Conservation (phyloP, 2,113 vertebrate genomes). For the Tyrannus savana region DNA sequence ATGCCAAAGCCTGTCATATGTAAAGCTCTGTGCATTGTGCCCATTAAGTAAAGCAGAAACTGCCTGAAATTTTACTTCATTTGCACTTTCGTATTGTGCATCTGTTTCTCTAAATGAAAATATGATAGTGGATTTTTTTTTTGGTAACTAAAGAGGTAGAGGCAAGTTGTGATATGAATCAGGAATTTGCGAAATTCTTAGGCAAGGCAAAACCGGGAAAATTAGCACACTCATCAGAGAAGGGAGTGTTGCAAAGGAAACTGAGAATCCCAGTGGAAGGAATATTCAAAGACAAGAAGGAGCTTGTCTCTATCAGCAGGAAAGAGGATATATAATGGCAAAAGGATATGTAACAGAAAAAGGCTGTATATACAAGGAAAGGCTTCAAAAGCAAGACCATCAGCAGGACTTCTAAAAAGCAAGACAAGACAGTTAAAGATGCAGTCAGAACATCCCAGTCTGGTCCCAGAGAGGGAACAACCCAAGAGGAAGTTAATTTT, state of each 20-base stretch:
- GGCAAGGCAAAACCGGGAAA: not conserved
- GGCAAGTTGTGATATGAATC: not conserved
- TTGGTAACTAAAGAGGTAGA: not conserved
- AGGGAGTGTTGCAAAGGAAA: not conserved
- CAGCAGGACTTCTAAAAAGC: not conserved
- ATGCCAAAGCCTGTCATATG: not conserved
- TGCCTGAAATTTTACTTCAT: not conserved
- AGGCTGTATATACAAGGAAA: not conserved
- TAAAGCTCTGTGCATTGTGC: not conserved
- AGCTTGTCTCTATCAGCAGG: not conserved
- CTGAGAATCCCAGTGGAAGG: not conserved
- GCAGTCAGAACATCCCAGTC: not conserved
- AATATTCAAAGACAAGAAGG: not conserved
- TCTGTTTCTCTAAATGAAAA: conserved; percentile 4
- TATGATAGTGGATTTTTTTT: not conserved
- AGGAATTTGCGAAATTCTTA: not conserved
- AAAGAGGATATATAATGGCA: not conserved
- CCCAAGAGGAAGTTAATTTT: not conserved
- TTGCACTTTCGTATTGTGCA: not conserved
- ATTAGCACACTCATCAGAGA: not conserved
- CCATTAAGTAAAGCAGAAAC: not conserved
- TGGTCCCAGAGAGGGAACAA: not conserved
- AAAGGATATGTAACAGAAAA: not conserved
- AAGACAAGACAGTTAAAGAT: not conserved
- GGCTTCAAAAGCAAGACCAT: not conserved